These are phyloP conservation scores for Ibidorhyncha struthersii DNA, from an alignment of 2,113 vertebrate genomes.

Conservation along the genomic window DNA sequence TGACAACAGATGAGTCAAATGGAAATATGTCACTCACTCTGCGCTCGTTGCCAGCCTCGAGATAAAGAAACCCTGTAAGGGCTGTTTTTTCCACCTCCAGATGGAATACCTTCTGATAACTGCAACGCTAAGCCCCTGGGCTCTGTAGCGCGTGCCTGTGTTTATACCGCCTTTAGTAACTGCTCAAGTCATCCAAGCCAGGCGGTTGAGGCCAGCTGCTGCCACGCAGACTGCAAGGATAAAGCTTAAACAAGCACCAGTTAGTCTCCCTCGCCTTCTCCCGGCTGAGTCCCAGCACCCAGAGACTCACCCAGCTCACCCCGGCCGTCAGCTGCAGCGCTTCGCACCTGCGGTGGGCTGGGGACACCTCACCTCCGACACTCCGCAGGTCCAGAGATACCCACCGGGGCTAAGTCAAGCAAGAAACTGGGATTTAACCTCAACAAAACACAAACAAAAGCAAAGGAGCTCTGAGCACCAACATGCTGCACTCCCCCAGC, in stretches of 20 bases:
- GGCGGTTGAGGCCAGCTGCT: neutral
- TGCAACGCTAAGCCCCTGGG: neutral
- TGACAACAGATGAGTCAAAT: conserved; percentile 52
- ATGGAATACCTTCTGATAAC: neutral
- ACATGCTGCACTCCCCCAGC: neutral
- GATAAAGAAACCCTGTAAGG: neutral
- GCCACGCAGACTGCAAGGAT: neutral
- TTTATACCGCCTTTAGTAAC: neutral
- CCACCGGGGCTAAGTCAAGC: neutral
- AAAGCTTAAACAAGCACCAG: neutral
- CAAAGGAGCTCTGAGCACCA: neutral
- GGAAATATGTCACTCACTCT: conserved; percentile 9
- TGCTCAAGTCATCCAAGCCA: neutral
- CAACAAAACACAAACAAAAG: neutral
- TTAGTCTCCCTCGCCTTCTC: neutral
- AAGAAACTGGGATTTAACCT: neutral
- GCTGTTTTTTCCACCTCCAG: neutral
- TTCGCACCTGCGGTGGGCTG: neutral
- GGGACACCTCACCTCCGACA: neutral
- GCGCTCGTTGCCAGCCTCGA: neutral
- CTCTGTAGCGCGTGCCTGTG: neutral
- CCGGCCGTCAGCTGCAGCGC: accelerated
- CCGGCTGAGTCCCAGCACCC: neutral
- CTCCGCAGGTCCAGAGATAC: neutral
- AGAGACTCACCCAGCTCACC: neutral